These are phyloP conservation scores for Chloropsis cyanopogon DNA, from an alignment of 2,113 vertebrate species.

Conservation along the genomic window DNA sequence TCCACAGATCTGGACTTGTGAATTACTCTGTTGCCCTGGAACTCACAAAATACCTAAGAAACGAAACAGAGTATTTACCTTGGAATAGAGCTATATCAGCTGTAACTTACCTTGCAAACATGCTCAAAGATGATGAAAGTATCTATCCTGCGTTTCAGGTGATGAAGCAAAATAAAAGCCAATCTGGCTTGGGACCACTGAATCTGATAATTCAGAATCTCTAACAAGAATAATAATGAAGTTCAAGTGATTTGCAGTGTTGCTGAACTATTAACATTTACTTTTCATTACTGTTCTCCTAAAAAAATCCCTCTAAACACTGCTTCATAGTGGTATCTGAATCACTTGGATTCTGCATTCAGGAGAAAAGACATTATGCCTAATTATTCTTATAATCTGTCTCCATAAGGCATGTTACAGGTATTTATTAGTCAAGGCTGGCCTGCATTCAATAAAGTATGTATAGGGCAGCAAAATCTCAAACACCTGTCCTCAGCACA, in stretches of 20 bases:
- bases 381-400: neutral
- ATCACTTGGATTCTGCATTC: neutral
- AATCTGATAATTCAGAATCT: neutral
- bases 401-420: neutral
- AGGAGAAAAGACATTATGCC: neutral
- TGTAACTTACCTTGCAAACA: slow-evolving; percentile 81
- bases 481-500: neutral
- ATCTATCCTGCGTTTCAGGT: slow-evolving; percentile 87
- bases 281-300: neutral
- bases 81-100: slow-evolving; percentile 82
- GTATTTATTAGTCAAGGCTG: neutral
- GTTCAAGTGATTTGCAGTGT: neutral
- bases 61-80: slow-evolving; percentile 81
- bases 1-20: slow-evolving; percentile 79
- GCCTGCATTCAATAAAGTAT: neutral
- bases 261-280: neutral
- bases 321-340: neutral
- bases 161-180: neutral
- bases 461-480: neutral
- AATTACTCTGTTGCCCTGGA: slow-evolving; percentile 80
- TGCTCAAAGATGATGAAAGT: slow-evolving; percentile 78
- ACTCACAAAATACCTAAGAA: slow-evolving; percentile 82
- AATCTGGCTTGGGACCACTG: neutral
- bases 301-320: neutral
- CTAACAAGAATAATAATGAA: neutral